phyloP scores from a whole-genome alignment of 2,113 vertebrate species.

The Bambusicola thoracicus region DNA sequence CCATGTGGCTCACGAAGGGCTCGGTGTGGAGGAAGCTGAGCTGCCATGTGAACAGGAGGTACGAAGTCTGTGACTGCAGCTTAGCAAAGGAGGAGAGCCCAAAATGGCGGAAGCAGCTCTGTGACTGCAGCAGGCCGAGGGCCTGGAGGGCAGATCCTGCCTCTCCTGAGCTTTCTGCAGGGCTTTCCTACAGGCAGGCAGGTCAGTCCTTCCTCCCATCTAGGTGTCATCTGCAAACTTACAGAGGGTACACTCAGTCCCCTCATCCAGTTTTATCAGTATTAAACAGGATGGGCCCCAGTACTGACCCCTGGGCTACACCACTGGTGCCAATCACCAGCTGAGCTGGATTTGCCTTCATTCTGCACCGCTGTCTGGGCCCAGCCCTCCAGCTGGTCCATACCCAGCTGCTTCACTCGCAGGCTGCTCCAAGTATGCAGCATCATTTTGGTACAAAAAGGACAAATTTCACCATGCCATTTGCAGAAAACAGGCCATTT shows the following conservation, averaged over 20 bases:
- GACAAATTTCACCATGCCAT: not conserved
- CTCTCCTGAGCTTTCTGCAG: too few species aligned
- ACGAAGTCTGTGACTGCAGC: not conserved
- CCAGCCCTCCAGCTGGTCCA: too few species aligned
- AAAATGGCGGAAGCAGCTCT: accelerated
- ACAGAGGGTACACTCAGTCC: too few species aligned
- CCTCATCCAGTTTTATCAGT: too few species aligned
- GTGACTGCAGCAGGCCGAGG: not conserved
- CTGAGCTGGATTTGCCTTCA: too few species aligned
- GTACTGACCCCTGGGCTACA: too few species aligned
- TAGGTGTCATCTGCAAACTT: too few species aligned
- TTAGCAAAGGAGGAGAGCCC: not conserved
- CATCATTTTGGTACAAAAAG: not conserved
- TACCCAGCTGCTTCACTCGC: not conserved
- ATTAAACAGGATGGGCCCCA: too few species aligned
- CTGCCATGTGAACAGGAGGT: not conserved
- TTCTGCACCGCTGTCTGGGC: too few species aligned
- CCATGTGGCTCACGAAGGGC: not conserved
- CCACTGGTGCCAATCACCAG: too few species aligned
- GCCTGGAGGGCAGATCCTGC: accelerated
- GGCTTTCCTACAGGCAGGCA: too few species aligned
- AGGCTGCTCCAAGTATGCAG: not conserved
- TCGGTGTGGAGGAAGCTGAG: not conserved
- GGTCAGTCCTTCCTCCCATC: too few species aligned
- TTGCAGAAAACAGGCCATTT: not conserved